Conservation (phyloP, 2,113 vertebrate species). For the Psilopsiagon aymara region DNA sequence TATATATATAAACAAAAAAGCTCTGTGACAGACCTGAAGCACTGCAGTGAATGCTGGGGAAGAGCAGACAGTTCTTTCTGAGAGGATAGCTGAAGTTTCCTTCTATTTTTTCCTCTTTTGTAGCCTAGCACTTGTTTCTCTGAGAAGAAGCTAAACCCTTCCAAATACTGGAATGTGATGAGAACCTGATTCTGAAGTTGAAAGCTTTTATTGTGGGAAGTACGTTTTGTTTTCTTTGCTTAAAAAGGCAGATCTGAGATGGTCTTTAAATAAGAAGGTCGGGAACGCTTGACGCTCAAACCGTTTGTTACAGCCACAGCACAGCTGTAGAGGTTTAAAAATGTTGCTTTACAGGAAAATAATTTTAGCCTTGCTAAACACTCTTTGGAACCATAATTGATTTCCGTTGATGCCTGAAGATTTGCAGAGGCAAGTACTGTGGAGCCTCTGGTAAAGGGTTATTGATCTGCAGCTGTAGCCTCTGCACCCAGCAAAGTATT, state of each 20-base stretch:
- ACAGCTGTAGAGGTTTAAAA: neutral
- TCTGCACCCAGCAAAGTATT: neutral
- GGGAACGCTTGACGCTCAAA: neutral
- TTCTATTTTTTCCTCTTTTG: neutral
- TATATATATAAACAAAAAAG: neutral
- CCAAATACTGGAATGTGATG: neutral
- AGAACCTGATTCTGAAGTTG: neutral
- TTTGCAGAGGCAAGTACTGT: neutral
- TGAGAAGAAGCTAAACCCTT: slow-evolving; percentile 1
- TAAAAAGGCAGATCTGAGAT: neutral
- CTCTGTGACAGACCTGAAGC: neutral
- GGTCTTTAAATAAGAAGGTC: neutral
- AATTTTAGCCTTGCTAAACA: neutral
- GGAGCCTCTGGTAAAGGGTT: neutral
- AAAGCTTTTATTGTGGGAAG: neutral
- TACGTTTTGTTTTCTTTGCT: neutral
- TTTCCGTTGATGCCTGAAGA: neutral
- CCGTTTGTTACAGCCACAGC: neutral
- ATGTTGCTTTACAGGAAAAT: neutral
- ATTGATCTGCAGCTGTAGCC: neutral
- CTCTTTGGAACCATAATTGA: neutral
- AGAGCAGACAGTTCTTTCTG: slow-evolving; percentile 20
- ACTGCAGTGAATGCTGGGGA: neutral
- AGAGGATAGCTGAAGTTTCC: neutral
- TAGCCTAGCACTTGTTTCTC: neutral